These are phyloP conservation scores for Lamprotornis superbus DNA, from an alignment of 2,113 vertebrate genomes.

Conservation along the genomic window DNA sequence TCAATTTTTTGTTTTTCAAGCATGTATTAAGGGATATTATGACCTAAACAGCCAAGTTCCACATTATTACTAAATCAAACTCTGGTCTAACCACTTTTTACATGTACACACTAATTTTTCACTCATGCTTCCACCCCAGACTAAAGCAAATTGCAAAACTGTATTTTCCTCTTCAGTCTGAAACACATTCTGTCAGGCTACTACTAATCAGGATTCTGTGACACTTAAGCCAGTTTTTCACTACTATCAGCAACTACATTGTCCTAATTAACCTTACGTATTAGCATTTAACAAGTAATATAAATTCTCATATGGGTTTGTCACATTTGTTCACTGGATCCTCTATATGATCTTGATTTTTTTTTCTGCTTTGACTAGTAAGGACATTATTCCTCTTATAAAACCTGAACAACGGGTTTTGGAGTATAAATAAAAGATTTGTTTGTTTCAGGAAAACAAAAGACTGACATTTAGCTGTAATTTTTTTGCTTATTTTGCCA, in stretches of 20 bases:
- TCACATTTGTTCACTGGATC: neutral
- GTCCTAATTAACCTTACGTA: neutral
- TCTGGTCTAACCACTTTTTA: neutral
- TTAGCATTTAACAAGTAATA: neutral
- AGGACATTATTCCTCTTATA: neutral
- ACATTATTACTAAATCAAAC: neutral
- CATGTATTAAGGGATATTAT: neutral
- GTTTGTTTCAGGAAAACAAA: neutral
- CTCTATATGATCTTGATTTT: neutral
- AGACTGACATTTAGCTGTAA: neutral
- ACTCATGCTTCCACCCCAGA: neutral
- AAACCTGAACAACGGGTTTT: neutral
- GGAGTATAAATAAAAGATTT: neutral
- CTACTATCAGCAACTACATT: neutral
- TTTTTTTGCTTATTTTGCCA: neutral
- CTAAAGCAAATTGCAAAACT: neutral
- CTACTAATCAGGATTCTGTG: neutral
- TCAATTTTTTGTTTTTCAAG: neutral
- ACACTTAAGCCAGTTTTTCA: neutral
- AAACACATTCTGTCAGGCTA: neutral
- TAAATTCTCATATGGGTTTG: fast-evolving
- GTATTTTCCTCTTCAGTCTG: neutral
- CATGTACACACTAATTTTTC: neutral
- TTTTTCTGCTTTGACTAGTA: neutral
- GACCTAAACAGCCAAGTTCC: neutral